Evolutionary conservation across 2,113 vertebrate species (phyloP).

Genomic region (Poeciliopsis retropinna): DNA sequence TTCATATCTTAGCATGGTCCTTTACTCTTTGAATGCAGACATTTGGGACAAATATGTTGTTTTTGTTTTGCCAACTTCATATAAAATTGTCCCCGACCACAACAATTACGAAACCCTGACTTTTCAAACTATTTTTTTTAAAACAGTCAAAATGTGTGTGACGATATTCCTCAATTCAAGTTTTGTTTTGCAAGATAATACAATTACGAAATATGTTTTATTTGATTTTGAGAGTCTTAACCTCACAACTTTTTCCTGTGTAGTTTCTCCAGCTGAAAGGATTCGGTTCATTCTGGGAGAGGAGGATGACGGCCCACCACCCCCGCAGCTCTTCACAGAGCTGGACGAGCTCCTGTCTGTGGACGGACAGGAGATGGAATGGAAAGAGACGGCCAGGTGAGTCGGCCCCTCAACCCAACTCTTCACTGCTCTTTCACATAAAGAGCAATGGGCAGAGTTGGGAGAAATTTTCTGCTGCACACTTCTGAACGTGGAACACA

Average conservation of each 20-base stretch:
- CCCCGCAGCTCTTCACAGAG: slow-evolving; percentile 98
- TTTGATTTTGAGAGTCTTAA: too few species aligned
- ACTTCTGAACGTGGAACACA: slow-evolving; percentile 41
- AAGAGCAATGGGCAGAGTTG: neutral
- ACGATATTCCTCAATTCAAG: too few species aligned
- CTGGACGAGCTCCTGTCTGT: slow-evolving; percentile 92
- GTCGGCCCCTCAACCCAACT: slow-evolving; percentile 5
- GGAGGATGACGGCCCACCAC: slow-evolving; percentile 92
- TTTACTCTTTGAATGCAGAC: too few species aligned
- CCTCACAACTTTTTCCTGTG: neutral
- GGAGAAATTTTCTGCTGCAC: slow-evolving; percentile 21
- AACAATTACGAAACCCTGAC: too few species aligned
- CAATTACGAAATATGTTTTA: too few species aligned
- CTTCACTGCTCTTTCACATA: neutral
- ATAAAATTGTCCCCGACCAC: too few species aligned
- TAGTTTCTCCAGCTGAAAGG: slow-evolving; percentile 95
- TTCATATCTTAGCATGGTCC: too few species aligned
- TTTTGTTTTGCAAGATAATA: too few species aligned
- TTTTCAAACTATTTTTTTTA: too few species aligned
- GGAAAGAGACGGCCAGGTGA: slow-evolving; percentile 98
- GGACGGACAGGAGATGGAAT: slow-evolving; percentile 97
- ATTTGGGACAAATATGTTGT: too few species aligned
- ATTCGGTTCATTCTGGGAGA: slow-evolving; percentile 97
- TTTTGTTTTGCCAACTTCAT: too few species aligned
- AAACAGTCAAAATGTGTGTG: too few species aligned